Conservation (phyloP, 2,797 vertebrate genomes). For the Hafferia zeledoni region DNA sequence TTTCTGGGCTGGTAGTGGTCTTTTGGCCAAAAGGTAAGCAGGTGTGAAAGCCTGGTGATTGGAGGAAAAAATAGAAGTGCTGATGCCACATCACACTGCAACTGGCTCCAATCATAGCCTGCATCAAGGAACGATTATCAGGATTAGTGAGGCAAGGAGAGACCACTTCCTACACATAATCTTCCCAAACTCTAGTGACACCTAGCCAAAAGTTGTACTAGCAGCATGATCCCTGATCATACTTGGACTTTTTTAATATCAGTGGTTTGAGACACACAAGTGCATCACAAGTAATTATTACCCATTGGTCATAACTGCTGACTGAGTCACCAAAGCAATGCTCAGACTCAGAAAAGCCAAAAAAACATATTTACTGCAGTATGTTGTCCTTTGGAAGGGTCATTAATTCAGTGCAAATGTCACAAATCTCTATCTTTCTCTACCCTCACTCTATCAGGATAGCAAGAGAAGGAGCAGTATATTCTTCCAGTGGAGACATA, state of each 20-base stretch:
- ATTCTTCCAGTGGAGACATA: background rate
- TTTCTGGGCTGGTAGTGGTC: background rate
- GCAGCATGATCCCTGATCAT: background rate
- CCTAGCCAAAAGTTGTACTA: background rate
- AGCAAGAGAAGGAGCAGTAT: background rate
- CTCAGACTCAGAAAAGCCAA: background rate
- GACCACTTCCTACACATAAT: accelerated
- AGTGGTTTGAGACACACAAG: background rate
- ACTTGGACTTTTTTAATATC: background rate
- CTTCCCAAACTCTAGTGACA: background rate
- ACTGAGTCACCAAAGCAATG: background rate
- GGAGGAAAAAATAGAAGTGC: background rate
- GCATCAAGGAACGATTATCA: background rate
- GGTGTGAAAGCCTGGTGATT: background rate
- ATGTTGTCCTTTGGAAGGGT: background rate
- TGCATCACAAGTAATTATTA: background rate
- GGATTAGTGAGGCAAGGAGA: background rate
- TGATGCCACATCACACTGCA: background rate
- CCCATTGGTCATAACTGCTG: background rate
- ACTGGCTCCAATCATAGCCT: background rate
- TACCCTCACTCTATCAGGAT: background rate
- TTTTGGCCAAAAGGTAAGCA: background rate
- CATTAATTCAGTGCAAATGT: background rate
- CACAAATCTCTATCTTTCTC: background rate
- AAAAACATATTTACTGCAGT: background rate